These are phyloP conservation scores for Platichthys stellatus DNA, from an alignment of 2,113 vertebrate genomes.

Conservation along the genomic window DNA sequence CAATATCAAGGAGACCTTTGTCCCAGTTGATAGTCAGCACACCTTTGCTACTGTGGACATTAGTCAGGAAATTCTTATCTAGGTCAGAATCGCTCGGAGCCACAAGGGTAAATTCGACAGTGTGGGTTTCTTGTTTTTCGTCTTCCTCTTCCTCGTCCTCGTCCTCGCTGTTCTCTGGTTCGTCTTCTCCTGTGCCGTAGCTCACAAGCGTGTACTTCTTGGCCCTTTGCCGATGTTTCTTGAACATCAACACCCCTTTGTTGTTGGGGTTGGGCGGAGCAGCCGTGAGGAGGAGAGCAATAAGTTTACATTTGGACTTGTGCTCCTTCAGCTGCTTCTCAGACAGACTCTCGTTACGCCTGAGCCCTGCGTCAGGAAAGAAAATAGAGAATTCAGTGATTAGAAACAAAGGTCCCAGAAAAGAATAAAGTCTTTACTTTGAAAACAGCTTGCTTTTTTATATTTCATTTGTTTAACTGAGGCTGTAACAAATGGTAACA, in stretches of 20 bases:
- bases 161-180: slow-evolving; percentile 79
- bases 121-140: slow-evolving; percentile 73
- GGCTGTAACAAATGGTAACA: no score
- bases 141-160: slow-evolving; percentile 85
- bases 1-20: slow-evolving; percentile 88
- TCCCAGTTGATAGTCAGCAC: slow-evolving; percentile 90
- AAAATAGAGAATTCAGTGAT: slow-evolving; percentile 6
- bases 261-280: slow-evolving; percentile 93
- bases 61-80: slow-evolving; percentile 87
- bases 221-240: slow-evolving; percentile 93
- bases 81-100: slow-evolving; percentile 86
- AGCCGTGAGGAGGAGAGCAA: slow-evolving; percentile 93
- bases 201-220: slow-evolving; percentile 96
- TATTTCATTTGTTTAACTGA: no score
- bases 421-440: no score
- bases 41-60: slow-evolving; percentile 79
- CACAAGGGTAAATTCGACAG: slow-evolving; percentile 86
- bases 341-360: slow-evolving; percentile 93
- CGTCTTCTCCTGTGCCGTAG: slow-evolving; percentile 95
- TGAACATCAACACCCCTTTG: slow-evolving; percentile 99
- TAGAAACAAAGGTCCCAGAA: background rate
- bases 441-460: no score
- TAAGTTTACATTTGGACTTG: slow-evolving; percentile 98
- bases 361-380: slow-evolving; percentile 84
- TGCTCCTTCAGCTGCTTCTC: slow-evolving; percentile 98